Conservation (phyloP, 2,888 invertebrate genomes). For the Lymantria monacha region DNA sequence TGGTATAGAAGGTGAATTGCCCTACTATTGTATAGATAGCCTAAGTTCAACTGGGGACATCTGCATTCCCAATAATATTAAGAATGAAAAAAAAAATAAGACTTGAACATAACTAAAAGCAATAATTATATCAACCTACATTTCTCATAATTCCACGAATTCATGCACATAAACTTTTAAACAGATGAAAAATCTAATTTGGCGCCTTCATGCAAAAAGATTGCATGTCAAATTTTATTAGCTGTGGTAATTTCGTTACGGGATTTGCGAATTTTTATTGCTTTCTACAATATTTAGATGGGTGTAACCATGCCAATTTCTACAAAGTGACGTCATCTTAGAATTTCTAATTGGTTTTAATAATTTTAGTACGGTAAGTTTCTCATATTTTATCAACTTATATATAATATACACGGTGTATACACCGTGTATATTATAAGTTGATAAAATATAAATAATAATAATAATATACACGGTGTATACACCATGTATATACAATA, state of each 20-base stretch:
- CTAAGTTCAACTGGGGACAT: too few relatives aligned
- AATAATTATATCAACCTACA: background rate
- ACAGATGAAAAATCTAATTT: slow-evolving; percentile 1
- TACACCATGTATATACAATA: too few relatives aligned
- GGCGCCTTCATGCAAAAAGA: slow-evolving; percentile 12
- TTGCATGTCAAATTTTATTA: slow-evolving; percentile 18
- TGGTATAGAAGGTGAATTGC: too few relatives aligned
- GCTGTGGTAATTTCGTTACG: slow-evolving; percentile 11
- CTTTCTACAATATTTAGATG: slow-evolving; percentile 19
- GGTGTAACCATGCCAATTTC: slow-evolving; percentile 12
- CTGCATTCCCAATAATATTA: too few relatives aligned
- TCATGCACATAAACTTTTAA: background rate
- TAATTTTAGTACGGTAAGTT: background rate
- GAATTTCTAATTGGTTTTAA: background rate
- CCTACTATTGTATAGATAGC: too few relatives aligned
- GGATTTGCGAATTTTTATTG: slow-evolving; percentile 22
- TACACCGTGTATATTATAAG: too few relatives aligned
- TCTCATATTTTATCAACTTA: too few relatives aligned
- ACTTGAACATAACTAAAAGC: too few relatives aligned
- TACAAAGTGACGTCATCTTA: background rate
- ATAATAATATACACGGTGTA: too few relatives aligned
- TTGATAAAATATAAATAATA: too few relatives aligned
- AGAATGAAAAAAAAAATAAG: too few relatives aligned
- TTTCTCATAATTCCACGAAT: background rate
- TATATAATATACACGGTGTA: too few relatives aligned